Conservation (phyloP, 2,888 invertebrate genomes). For the Amiota communis region DNA sequence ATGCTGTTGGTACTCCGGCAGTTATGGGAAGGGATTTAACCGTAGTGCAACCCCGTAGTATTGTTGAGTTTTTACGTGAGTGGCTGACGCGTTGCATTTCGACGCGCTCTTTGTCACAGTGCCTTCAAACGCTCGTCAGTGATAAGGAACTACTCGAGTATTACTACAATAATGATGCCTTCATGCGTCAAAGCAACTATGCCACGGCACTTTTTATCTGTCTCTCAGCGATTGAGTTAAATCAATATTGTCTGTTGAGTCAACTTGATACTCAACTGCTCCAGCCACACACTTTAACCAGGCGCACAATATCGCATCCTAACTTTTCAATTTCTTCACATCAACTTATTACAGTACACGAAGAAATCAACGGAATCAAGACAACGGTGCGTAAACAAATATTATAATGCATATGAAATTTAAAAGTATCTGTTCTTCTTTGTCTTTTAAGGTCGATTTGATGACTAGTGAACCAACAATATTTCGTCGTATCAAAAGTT, state of each 20-base stretch:
- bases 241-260: conserved; percentile 77
- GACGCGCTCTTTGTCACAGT: conserved; percentile 67
- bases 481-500: conserved; percentile 51
- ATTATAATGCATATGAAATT: too few species aligned
- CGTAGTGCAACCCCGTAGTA: conserved; percentile 25
- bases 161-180: conserved; percentile 76
- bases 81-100: conserved; percentile 62
- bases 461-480: background rate
- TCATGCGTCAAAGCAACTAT: conserved; percentile 77
- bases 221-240: conserved; percentile 78
- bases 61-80: conserved; percentile 49
- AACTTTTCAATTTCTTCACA: conserved; percentile 74
- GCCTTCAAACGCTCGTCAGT: conserved; percentile 77
- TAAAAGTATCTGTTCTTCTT: background rate
- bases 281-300: conserved; percentile 61
- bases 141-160: conserved; percentile 77
- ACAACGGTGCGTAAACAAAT: conserved; percentile 1
- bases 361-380: conserved; percentile 41
- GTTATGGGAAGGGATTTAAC: background rate
- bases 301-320: conserved; percentile 75
- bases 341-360: conserved; percentile 50
- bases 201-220: conserved; percentile 78
- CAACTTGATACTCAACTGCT: conserved; percentile 77
- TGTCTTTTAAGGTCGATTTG: background rate
- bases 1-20: conserved; percentile 41